Evolutionary conservation across 2,888 invertebrate species (phyloP).

Genomic region (Falcaria lacertinaria): DNA sequence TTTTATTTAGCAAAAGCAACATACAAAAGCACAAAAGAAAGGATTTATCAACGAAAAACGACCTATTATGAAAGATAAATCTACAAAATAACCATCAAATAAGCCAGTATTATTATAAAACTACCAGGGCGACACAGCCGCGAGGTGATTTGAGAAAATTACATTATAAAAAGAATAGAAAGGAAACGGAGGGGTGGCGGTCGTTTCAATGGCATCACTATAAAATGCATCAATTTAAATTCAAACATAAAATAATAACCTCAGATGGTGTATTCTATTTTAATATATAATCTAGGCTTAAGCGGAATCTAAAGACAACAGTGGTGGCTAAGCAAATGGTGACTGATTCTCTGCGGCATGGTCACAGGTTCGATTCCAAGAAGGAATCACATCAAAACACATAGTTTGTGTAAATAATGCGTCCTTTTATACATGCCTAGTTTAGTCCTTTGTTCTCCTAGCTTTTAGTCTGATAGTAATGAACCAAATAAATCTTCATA

Average conservation of each 20-base stretch:
- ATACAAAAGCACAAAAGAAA: not conserved
- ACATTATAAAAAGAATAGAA: conserved; percentile 70
- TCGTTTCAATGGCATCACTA: conserved; percentile 62
- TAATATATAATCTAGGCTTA: not conserved
- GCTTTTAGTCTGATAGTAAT: too few species aligned
- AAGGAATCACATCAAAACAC: too few species aligned
- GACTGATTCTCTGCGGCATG: not conserved
- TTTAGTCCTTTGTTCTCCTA: too few species aligned
- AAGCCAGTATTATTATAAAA: conserved; percentile 1
- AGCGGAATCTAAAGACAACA: not conserved
- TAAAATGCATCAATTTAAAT: conserved; percentile 73
- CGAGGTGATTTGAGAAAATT: conserved; percentile 74
- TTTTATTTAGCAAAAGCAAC: too few species aligned
- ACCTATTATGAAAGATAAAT: not conserved
- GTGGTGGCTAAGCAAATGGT: not conserved
- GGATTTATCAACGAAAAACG: not conserved
- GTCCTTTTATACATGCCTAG: too few species aligned
- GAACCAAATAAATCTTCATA: too few species aligned
- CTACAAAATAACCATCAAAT: not conserved
- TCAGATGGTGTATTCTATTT: conserved; percentile 22
- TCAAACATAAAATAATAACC: conserved; percentile 58
- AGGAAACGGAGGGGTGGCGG: conserved; percentile 51
- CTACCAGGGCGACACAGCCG: conserved; percentile 44
- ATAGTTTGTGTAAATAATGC: too few species aligned
- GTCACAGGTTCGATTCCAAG: too few species aligned